phyloP scores from a whole-genome alignment of 2,113 vertebrate genomes.

The Eulacestoma nigropectus region DNA sequence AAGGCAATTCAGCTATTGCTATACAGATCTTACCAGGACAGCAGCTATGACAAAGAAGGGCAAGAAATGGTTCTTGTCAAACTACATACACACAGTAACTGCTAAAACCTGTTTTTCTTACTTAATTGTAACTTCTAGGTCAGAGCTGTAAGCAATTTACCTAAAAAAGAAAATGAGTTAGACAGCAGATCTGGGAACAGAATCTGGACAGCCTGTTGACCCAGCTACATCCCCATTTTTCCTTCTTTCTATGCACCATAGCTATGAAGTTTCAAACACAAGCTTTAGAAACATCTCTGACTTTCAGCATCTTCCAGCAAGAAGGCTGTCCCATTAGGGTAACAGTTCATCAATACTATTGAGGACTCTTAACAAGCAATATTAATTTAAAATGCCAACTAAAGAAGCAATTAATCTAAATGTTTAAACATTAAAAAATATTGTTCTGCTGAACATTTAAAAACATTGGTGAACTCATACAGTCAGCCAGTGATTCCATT shows the following conservation, averaged over 20 bases:
- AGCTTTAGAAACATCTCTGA: background rate
- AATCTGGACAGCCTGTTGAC: background rate
- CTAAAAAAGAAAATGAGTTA: background rate
- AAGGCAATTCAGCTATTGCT: background rate
- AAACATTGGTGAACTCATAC: background rate
- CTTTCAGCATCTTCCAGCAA: background rate
- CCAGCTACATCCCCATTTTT: background rate
- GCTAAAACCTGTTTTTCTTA: background rate
- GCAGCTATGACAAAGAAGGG: background rate
- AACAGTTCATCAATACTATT: background rate
- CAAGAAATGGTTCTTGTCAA: background rate
- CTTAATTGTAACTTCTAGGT: background rate
- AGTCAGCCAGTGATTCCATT: background rate
- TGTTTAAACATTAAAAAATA: background rate
- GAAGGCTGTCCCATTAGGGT: background rate
- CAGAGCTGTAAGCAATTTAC: background rate
- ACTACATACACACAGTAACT: background rate
- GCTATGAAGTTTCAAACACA: background rate
- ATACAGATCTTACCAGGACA: background rate
- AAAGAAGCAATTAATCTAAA: background rate
- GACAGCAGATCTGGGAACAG: background rate
- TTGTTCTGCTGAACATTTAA: background rate
- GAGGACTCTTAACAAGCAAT: background rate
- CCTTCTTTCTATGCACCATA: background rate
- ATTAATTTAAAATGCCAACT: background rate